phyloP scores from a whole-genome alignment of 2,888 invertebrate genomes.

The Melanostoma scalare region DNA sequence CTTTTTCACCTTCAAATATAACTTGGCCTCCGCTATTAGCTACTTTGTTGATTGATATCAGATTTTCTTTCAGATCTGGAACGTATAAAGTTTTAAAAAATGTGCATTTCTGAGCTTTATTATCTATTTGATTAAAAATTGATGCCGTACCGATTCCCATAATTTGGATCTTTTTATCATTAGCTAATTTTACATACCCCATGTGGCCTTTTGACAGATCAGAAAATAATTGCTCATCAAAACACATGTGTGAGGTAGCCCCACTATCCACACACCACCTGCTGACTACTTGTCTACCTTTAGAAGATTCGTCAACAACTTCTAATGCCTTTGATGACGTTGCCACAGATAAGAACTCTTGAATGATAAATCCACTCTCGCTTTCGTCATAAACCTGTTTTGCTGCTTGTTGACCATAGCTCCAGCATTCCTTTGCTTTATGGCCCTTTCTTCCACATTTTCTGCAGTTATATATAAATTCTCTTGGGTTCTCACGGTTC shows the following conservation, averaged over 20 bases:
- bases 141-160: slow-evolving; percentile 22
- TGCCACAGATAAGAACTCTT: too few species aligned
- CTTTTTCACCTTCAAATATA: not conserved
- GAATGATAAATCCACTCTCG: not conserved
- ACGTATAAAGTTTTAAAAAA: slow-evolving; percentile 3
- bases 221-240: not conserved
- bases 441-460: slow-evolving; percentile 5
- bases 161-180: not conserved
- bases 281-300: too few species aligned
- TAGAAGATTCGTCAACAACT: too few species aligned
- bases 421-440: slow-evolving; percentile 34
- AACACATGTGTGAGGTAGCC: slow-evolving; percentile 7
- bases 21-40: not conserved
- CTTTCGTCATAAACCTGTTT: not conserved
- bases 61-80: slow-evolving; percentile 6
- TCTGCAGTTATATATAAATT: not conserved
- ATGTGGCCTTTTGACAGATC: not conserved
- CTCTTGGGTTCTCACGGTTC: not conserved
- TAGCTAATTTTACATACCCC: slow-evolving; percentile 1
- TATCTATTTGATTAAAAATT: not conserved
- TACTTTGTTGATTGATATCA: slow-evolving; percentile 3
- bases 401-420: slow-evolving; percentile 10
- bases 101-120: not conserved
- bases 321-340: too few species aligned
- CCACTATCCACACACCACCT: too few species aligned